These are phyloP conservation scores for Contarinia nasturtii DNA, from an alignment of 1,140 invertebrate species.

Conservation along the genomic window DNA sequence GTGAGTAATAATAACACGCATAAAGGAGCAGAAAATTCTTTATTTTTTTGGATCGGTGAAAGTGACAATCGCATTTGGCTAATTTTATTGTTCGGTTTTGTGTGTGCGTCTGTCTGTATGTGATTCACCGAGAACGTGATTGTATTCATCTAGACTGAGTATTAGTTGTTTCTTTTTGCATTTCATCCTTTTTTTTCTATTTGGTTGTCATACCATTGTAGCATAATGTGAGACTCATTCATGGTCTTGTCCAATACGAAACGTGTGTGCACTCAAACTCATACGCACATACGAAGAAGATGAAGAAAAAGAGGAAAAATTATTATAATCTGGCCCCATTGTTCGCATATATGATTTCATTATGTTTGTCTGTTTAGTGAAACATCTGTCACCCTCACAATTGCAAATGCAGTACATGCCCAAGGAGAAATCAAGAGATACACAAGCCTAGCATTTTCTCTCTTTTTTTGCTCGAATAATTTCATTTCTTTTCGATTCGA, in stretches of 20 bases:
- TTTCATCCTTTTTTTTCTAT: neutral
- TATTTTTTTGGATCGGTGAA: too few species aligned
- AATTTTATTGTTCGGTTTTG: too few species aligned
- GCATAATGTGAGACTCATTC: neutral
- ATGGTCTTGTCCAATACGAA: too few species aligned
- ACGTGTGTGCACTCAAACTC: neutral
- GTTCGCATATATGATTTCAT: neutral
- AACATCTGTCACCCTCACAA: neutral
- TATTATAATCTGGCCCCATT: neutral
- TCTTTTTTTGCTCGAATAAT: too few species aligned
- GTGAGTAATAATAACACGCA: too few species aligned
- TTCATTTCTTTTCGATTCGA: too few species aligned
- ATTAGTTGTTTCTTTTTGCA: slow-evolving; percentile 1
- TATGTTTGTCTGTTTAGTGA: too few species aligned
- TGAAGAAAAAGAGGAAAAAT: neutral
- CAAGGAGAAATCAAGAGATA: neutral
- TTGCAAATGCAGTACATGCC: neutral
- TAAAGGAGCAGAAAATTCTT: too few species aligned
- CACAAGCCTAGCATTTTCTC: neutral
- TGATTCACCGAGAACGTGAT: neutral
- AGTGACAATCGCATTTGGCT: too few species aligned
- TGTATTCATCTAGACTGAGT: neutral
- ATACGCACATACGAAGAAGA: neutral
- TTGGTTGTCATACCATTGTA: neutral
- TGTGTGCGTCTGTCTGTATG: too few species aligned